Evolutionary conservation across 2,888 invertebrate species (phyloP).

Genomic region (Druceiella hillmani): DNA sequence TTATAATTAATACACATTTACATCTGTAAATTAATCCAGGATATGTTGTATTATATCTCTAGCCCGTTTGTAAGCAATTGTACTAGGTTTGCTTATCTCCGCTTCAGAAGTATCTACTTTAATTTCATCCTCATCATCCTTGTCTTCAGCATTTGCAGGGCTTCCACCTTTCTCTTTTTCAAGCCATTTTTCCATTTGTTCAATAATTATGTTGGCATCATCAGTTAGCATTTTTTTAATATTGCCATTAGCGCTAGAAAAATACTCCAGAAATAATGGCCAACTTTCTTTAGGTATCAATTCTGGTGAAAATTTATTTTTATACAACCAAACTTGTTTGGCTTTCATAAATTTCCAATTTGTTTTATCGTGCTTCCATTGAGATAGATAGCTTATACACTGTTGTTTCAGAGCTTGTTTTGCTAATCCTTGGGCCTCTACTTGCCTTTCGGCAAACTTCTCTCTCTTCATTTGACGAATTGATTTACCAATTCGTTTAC

Average conservation of each 20-base stretch:
- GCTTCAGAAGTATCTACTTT: slow-evolving; percentile 22
- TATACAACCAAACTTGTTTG: slow-evolving; percentile 70
- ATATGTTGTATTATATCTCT: slow-evolving; percentile 61
- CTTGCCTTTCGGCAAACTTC: slow-evolving; percentile 52
- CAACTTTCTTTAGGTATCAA: slow-evolving; percentile 59
- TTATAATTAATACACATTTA: slow-evolving; percentile 10
- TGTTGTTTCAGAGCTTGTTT: slow-evolving; percentile 54
- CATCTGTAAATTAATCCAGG: slow-evolving; percentile 41
- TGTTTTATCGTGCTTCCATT: slow-evolving; percentile 64
- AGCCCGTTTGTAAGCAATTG: slow-evolving; percentile 53
- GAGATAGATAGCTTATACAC: slow-evolving; percentile 60
- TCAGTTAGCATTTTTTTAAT: slow-evolving; percentile 57
- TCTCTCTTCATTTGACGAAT: slow-evolving; percentile 61
- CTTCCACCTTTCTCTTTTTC: slow-evolving; percentile 33
- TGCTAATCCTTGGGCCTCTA: slow-evolving; percentile 47
- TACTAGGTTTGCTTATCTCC: slow-evolving; percentile 33
- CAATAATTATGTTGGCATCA: slow-evolving; percentile 59
- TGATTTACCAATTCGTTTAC: slow-evolving; percentile 49
- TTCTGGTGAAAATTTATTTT: slow-evolving; percentile 58
- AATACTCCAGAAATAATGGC: slow-evolving; percentile 63
- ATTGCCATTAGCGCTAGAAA: slow-evolving; percentile 63
- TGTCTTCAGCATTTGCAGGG: slow-evolving; percentile 29
- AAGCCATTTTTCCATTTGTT: slow-evolving; percentile 53
- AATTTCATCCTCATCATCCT: slow-evolving; percentile 29
- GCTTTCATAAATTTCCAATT: slow-evolving; percentile 81